These are phyloP conservation scores for Proisotoma minuta DNA, from an alignment of 2,888 invertebrate species.

Conservation along the genomic window DNA sequence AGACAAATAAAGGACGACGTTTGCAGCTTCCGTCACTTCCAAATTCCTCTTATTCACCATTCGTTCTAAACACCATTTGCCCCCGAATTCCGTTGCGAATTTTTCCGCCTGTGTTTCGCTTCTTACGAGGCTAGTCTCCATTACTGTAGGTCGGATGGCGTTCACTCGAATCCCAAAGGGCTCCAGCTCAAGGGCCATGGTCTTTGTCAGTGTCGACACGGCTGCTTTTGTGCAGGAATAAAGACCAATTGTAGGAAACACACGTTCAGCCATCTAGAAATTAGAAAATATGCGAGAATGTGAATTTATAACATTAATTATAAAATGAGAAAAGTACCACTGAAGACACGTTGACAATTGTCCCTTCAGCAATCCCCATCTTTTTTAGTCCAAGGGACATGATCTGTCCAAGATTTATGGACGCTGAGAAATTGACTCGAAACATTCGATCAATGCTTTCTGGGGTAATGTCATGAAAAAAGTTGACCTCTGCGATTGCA, in stretches of 20 bases:
- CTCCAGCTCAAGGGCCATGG: slow-evolving; percentile 22
- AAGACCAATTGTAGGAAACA: slow-evolving; percentile 9
- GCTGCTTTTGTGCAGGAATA: slow-evolving; percentile 30
- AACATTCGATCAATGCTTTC: slow-evolving; percentile 15
- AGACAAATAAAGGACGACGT: slow-evolving; percentile 20
- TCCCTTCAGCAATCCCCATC: slow-evolving; percentile 11
- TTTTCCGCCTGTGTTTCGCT: no score
- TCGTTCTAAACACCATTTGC: no score
- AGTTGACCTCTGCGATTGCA: slow-evolving; percentile 17
- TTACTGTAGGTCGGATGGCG: slow-evolving; percentile 23
- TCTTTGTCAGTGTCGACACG: slow-evolving; percentile 20
- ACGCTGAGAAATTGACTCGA: slow-evolving; percentile 22
- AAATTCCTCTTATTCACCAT: slow-evolving; percentile 14
- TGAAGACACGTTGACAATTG: slow-evolving; percentile 29
- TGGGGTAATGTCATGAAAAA: slow-evolving; percentile 18
- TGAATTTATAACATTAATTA: no score
- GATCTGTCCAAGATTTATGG: slow-evolving; percentile 21
- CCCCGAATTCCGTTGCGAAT: no score
- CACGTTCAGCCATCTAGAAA: slow-evolving; percentile 15
- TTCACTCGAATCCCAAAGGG: slow-evolving; percentile 26
- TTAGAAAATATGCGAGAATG: no score
- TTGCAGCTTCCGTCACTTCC: slow-evolving; percentile 23
- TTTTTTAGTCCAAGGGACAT: slow-evolving; percentile 17
- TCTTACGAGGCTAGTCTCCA: slow-evolving; percentile 16
- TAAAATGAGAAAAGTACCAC: slow-evolving; percentile 11